Base-by-base conservation (phyloP, 2,888 invertebrate genomes). In the Timema podura region DNA sequence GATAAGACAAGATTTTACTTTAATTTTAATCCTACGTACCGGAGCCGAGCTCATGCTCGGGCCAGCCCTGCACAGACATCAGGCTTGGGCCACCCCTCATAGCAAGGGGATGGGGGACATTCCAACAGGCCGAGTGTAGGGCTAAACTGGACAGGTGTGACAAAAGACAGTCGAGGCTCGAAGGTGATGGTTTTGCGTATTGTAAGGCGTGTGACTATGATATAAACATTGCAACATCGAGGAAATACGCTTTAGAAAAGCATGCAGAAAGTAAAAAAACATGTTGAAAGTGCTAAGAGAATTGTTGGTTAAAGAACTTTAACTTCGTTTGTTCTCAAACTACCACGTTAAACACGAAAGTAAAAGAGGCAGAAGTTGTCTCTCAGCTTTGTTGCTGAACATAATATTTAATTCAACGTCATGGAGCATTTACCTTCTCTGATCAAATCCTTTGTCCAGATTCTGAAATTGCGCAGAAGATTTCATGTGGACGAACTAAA, bases 401-500 rank as follows among this genome's bases (percentile, higher is more conserved):
- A 54, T 6, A 71, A 70, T 57, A 54, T 77, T 30, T 74, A 76
- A 48, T 75, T 77, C 64, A 71, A 66, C 66, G 51, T 74, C n/a
- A 71, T 74, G 70, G 70, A 61, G 15, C 76, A 76, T 73, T 71
- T 76, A 64, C 68, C 73, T n/a, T 66, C 72, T 47, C 49, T 74
- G n/a, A 72, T 76, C 13, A 70, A 69, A 71, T 67, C 64, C 51
- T 75, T 45, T 74, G 74, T 70, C 71, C 65, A 11, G 75, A 76
- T 73, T 76, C 76, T 11, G 69, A 76, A 65, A 73, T 75, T 46
- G 75, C 74, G 9, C 73, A 76, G 69, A 71, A 72, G 15, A 70
- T 75, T 57, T 65, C 61, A 45, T 74, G 71, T 54, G 68, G 69
- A 7, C 69, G 76, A 65, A 76, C 74, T 13, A 76, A 76, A 71